phyloP scores from a whole-genome alignment of 2,888 invertebrate species.

The Rotaria macrura region DNA sequence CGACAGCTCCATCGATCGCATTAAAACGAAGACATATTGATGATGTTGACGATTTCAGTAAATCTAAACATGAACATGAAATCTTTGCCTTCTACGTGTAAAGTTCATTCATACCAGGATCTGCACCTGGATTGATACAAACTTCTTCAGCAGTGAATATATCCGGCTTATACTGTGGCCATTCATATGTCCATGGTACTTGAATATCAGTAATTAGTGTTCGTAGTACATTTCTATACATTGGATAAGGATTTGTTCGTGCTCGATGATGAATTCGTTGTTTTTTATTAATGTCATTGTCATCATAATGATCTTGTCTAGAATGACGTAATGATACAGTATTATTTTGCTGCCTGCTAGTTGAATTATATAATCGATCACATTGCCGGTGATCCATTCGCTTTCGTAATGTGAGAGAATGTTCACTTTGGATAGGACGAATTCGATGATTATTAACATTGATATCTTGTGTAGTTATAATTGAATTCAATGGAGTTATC shows the following conservation, averaged over 20 bases:
- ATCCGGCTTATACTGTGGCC: neutral
- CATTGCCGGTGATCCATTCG: neutral
- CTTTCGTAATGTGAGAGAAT: neutral
- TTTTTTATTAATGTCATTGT: neutral
- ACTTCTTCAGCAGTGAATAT: neutral
- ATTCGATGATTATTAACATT: neutral
- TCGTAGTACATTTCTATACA: neutral
- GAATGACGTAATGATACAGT: neutral
- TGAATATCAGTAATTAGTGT: neutral
- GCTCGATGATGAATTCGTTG: neutral
- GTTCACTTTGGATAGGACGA: neutral
- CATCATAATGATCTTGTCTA: neutral
- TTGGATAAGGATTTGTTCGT: neutral
- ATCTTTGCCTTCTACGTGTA: too few relatives aligned
- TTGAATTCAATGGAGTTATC: neutral
- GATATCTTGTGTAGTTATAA: neutral
- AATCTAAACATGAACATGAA: neutral
- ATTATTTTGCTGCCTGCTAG: neutral
- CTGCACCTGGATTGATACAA: neutral
- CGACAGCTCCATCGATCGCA: neutral
- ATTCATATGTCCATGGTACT: slow-evolving; percentile 11
- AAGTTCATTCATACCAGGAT: neutral
- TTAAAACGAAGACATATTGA: neutral
- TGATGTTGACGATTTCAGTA: neutral
- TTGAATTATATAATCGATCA: neutral